Conservation (phyloP, 2,797 vertebrate species). For the Rousettus madagascariensis region DNA sequence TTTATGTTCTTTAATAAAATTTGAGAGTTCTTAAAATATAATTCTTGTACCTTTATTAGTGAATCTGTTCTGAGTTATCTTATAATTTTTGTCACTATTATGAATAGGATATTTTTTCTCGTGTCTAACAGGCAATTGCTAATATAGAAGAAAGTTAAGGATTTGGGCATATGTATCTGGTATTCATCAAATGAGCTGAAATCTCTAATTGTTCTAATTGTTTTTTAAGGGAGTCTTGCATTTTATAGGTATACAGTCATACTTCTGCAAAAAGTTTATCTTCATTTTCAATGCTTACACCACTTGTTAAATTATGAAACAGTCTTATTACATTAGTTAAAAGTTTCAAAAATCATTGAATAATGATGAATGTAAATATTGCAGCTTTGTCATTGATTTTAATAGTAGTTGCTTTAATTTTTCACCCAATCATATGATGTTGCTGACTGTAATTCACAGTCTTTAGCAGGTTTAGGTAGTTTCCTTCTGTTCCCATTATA, state of each 20-base stretch:
- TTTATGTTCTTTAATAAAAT: constrained; percentile 16
- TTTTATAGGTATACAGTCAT: neutral
- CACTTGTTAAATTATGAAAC: neutral
- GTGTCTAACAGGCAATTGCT: neutral
- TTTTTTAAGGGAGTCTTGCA: neutral
- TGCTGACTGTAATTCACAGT: neutral
- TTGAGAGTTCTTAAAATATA: neutral
- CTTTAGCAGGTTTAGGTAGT: neutral
- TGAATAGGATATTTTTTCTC: neutral
- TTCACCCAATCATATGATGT: neutral
- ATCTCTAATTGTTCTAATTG: neutral
- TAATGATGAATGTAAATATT: neutral
- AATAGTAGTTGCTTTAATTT: neutral
- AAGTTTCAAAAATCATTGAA: neutral
- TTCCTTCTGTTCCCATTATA: neutral
- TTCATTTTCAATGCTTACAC: neutral
- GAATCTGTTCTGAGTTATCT: neutral
- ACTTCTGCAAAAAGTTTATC: neutral
- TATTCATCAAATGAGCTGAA: neutral
- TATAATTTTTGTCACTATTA: neutral
- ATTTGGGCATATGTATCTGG: neutral
- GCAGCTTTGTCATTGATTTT: neutral
- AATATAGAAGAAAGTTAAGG: neutral
- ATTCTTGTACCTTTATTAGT: neutral
- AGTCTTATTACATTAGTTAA: neutral